Base-by-base conservation (phyloP, 2,113 vertebrate species). In the Triplophysa siluroides region DNA sequence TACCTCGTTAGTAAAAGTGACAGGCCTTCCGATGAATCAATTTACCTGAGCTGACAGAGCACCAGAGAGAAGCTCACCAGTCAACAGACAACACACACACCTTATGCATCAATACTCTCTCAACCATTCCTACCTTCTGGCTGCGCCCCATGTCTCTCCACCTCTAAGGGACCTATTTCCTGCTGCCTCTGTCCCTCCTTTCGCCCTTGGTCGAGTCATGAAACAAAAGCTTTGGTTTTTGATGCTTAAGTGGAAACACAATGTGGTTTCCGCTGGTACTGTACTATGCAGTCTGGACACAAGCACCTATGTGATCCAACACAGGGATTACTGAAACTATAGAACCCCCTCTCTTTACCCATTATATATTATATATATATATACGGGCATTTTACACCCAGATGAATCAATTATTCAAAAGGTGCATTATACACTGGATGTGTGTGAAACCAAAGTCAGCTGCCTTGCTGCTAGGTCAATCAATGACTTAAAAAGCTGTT, bases 11-110 rank as follows among this genome's bases (percentile, higher is more conserved):
- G 58, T 73, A 73, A 64, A 52, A 72, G 21, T 73, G 61, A 73
- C 78, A 63, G 62, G 41, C 24, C 60, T 24, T 67, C 47, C 61
- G 7, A 80, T 64, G 60, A 80, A 80, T 80, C 79, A 68, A 68
- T 58, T 76, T 64, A 76, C 79, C 60, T 68, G 73, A 47, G 41
- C 63, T 81, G 71, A 81, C 71, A 65, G 21, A 67, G 43, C 71
- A 81, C 62, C 58, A 21, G 71, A 58, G 56, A 45, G 50, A 29
- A 64, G 45, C 61, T 63, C 47, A 74, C 33, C 78, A 65, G 70
- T 66, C 70, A 61, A 68, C 66, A 79, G 21, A 62, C 66, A 79
- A 60, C 75, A 47, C 65, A 24, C 58, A 70, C 66, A 14, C 56
- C 23, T 76, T 33, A 60, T 77, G 45, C 43, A 50, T 68, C 79